Conservation (phyloP, 2,888 invertebrate species). For the Labia minor region DNA sequence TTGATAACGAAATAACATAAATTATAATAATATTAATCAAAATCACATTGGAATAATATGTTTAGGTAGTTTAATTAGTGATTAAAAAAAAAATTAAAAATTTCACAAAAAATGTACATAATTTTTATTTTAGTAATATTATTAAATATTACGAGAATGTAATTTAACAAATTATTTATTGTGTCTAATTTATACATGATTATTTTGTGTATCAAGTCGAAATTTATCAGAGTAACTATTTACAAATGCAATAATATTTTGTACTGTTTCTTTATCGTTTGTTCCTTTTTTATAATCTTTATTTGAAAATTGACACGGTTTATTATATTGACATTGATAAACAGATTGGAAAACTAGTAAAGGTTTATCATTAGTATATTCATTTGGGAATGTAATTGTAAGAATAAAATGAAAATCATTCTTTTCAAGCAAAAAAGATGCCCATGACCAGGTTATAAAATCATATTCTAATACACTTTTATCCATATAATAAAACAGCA, state of each 20-base stretch:
- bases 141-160: no score
- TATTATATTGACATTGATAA: slow-evolving; percentile 34
- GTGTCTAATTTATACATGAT: no score
- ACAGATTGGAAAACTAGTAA: slow-evolving; percentile 35
- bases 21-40: no score
- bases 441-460: slow-evolving; percentile 36
- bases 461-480: slow-evolving; percentile 42
- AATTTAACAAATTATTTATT: no score
- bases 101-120: no score
- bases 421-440: slow-evolving; percentile 50
- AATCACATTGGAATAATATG: no score
- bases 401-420: slow-evolving; percentile 53
- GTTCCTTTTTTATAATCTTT: slow-evolving; percentile 29
- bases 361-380: slow-evolving; percentile 36
- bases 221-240: neutral
- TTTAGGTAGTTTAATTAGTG: no score
- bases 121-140: no score
- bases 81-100: no score
- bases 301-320: slow-evolving; percentile 29
- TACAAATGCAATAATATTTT: neutral
- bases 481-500: slow-evolving; percentile 37
- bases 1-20: no score
- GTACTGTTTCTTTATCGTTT: neutral
- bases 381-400: slow-evolving; percentile 38
- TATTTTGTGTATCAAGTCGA: neutral